Percentiles rank a stretch among this genome's conserved stretches.
Conservation (phyloP, 2,888 invertebrate genomes). For the Monopis laevigella region DNA sequence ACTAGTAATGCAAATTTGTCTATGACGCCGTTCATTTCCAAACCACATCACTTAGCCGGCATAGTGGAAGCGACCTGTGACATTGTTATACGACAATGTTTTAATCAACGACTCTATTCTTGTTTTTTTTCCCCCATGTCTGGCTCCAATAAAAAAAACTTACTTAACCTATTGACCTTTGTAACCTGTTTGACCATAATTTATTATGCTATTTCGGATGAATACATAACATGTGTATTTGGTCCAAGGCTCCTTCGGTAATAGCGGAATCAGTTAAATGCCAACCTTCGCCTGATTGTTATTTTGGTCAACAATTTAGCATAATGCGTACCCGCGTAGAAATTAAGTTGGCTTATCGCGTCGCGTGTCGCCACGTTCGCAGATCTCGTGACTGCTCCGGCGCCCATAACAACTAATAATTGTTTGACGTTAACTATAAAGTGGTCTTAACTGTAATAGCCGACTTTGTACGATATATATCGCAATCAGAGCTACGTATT, state of each 20-base stretch:
- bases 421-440: constrained; percentile 41
- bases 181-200: background rate
- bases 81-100: too few species aligned
- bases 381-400: constrained; percentile 29
- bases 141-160: too few species aligned
- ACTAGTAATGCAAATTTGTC: too few species aligned
- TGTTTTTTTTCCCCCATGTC: too few species aligned
- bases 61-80: too few species aligned
- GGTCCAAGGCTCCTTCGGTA: constrained; percentile 37
- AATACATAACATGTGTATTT: constrained; percentile 16
- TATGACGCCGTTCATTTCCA: too few species aligned
- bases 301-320: constrained; percentile 31
- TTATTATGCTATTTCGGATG: background rate
- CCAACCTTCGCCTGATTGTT: constrained; percentile 14
- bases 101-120: too few species aligned
- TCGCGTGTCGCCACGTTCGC: constrained; percentile 34
- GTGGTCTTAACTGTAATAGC: constrained; percentile 37
- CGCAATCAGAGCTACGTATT: constrained; percentile 7
- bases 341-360: constrained; percentile 40
- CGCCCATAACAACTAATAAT: constrained; percentile 40
- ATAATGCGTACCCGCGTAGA: constrained; percentile 40
- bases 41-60: too few species aligned
- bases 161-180: too few species aligned
- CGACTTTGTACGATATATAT: constrained; percentile 1
- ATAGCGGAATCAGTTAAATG: constrained; percentile 9